phyloP scores from a whole-genome alignment of 1,140 invertebrate species.

The Meloidogyne exigua region DNA sequence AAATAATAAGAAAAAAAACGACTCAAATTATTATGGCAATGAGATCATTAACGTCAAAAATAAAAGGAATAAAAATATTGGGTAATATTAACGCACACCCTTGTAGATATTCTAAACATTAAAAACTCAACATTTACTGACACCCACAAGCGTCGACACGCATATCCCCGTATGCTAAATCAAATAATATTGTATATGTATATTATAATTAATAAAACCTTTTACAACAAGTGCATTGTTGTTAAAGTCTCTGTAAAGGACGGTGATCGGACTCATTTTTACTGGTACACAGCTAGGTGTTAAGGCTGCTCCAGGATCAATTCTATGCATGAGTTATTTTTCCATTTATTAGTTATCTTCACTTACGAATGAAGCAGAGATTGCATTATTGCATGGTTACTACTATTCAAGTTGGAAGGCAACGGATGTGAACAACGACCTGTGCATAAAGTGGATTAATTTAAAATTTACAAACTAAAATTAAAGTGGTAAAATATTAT shows the following conservation, averaged over 20 bases:
- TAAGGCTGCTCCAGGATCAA: constrained; percentile 77
- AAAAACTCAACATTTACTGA: constrained; percentile 7
- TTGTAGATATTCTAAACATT: no score
- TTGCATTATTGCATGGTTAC: constrained; percentile 97
- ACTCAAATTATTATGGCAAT: no score
- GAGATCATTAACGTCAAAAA: no score
- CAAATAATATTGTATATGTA: background rate
- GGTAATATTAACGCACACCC: no score
- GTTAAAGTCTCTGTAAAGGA: constrained; percentile 85
- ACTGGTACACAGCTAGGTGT: constrained; percentile 83
- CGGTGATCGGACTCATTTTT: constrained; percentile 81
- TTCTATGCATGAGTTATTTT: background rate
- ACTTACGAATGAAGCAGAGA: constrained; percentile 76
- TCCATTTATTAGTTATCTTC: background rate
- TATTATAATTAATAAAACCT: constrained; percentile 39
- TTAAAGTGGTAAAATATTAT: no score
- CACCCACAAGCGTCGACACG: constrained; percentile 36
- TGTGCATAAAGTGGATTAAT: background rate
- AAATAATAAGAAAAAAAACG: no score
- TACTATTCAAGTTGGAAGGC: constrained; percentile 86
- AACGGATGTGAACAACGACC: constrained; percentile 90
- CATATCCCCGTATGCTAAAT: constrained; percentile 76
- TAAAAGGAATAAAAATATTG: no score
- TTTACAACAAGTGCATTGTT: constrained; percentile 87
- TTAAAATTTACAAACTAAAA: no score